These are phyloP conservation scores for Sacculina carcini DNA, from an alignment of 2,888 invertebrate genomes.

Conservation along the genomic window DNA sequence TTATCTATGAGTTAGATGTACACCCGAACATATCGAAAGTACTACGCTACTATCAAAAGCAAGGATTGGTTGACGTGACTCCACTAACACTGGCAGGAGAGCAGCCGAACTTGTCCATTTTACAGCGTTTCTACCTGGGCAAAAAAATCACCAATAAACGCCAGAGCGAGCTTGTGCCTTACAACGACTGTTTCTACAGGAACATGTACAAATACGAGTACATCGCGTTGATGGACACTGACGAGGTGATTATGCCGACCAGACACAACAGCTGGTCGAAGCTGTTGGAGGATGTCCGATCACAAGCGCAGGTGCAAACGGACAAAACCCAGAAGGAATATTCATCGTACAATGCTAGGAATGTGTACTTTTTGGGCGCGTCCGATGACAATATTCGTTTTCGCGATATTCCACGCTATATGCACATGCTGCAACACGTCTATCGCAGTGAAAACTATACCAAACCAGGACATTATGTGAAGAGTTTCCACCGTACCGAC, in stretches of 20 bases:
- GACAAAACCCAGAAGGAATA: slow-evolving; percentile 37
- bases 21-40: slow-evolving; percentile 71
- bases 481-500: slow-evolving; percentile 78
- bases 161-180: slow-evolving; percentile 80
- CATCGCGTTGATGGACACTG: slow-evolving; percentile 70
- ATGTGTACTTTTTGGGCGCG: slow-evolving; percentile 76
- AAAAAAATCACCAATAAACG: slow-evolving; percentile 78
- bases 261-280: slow-evolving; percentile 42
- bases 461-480: slow-evolving; percentile 72
- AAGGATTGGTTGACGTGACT: slow-evolving; percentile 43
- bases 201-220: slow-evolving; percentile 70
- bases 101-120: slow-evolving; percentile 62
- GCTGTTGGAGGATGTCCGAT: slow-evolving; percentile 42
- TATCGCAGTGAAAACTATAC: slow-evolving; percentile 52
- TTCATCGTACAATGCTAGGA: slow-evolving; percentile 62
- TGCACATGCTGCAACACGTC: slow-evolving; percentile 49
- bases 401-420: slow-evolving; percentile 50
- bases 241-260: slow-evolving; percentile 79
- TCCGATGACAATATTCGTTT: slow-evolving; percentile 46
- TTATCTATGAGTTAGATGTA: slow-evolving; percentile 57
- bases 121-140: slow-evolving; percentile 65
- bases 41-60: slow-evolving; percentile 32
- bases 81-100: slow-evolving; percentile 62
- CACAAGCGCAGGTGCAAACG: slow-evolving; percentile 28
- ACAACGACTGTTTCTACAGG: slow-evolving; percentile 84